Conservation (phyloP, 1,140 invertebrate genomes). For the Drosophila subpulchrella region DNA sequence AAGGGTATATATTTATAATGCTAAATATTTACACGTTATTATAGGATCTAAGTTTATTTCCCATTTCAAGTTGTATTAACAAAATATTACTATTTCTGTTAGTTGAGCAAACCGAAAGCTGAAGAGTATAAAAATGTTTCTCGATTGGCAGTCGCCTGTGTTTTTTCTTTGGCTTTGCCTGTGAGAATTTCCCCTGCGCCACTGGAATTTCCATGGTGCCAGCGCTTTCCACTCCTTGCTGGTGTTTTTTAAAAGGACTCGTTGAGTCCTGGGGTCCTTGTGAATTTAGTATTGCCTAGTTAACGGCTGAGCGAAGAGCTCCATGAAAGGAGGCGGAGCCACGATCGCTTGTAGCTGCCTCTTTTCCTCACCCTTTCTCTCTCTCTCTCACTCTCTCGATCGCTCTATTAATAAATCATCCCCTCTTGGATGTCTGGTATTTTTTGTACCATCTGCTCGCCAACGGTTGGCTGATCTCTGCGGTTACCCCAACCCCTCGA, state of each 20-base stretch:
- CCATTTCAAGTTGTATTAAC: too few relatives aligned
- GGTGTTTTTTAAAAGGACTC: constrained; percentile 5
- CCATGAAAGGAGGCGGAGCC: constrained; percentile 16
- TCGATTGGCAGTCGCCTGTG: constrained; percentile 13
- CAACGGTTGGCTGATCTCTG: constrained; percentile 41
- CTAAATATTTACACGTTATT: too few relatives aligned
- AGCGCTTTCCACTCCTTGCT: neutral
- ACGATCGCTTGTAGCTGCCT: constrained; percentile 16
- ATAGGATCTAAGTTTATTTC: too few relatives aligned
- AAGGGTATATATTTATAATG: too few relatives aligned
- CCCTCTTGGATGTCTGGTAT: constrained; percentile 27
- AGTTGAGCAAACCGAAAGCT: too few relatives aligned
- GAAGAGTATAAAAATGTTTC: constrained; percentile 22
- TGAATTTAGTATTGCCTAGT: constrained; percentile 59
- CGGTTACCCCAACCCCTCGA: constrained; percentile 16
- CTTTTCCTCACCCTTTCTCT: constrained; percentile 3
- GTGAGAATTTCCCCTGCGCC: constrained; percentile 34
- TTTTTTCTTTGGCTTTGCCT: neutral
- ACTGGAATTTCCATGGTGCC: constrained; percentile 48
- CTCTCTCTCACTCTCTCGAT: constrained; percentile 1
- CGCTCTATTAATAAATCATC: constrained; percentile 72
- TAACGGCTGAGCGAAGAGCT: constrained; percentile 39
- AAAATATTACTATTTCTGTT: too few relatives aligned
- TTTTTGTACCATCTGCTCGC: constrained; percentile 33
- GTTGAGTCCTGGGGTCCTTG: constrained; percentile 2